phyloP scores from a whole-genome alignment of 2,113 vertebrate genomes.

The Antidorcas marsupialis region DNA sequence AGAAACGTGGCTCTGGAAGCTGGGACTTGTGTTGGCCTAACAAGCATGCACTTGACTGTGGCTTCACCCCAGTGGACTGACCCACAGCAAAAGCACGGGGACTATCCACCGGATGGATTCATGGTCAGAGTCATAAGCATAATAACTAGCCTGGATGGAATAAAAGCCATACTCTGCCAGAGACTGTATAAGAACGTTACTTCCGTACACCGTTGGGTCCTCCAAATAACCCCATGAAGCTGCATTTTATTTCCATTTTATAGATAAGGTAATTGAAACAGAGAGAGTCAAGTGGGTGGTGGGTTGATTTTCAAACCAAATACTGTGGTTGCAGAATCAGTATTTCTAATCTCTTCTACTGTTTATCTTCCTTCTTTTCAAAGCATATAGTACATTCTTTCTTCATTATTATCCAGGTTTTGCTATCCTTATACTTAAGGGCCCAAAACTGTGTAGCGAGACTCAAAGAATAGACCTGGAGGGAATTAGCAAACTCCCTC shows the following conservation, averaged over 20 bases:
- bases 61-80: constrained; percentile 57
- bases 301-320: neutral
- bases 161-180: neutral
- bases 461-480: neutral
- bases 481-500: neutral
- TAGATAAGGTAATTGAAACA: neutral
- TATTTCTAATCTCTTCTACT: neutral
- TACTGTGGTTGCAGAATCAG: accelerated
- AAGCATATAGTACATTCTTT: neutral
- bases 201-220: neutral
- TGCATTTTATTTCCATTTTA: neutral
- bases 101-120: constrained; percentile 32
- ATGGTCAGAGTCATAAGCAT: constrained; percentile 20
- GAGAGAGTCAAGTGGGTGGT: accelerated
- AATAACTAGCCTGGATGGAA: constrained; percentile 17
- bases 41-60: constrained; percentile 12
- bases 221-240: neutral
- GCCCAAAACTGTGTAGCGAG: neutral
- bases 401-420: neutral
- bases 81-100: constrained; percentile 43
- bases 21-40: constrained; percentile 55
- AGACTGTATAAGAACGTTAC: neutral
- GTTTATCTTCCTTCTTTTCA: neutral
- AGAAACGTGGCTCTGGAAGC: constrained; percentile 48
- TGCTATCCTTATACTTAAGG: neutral